Conservation (phyloP, 2,888 invertebrate species). For the Chloroclystis v-ata region DNA sequence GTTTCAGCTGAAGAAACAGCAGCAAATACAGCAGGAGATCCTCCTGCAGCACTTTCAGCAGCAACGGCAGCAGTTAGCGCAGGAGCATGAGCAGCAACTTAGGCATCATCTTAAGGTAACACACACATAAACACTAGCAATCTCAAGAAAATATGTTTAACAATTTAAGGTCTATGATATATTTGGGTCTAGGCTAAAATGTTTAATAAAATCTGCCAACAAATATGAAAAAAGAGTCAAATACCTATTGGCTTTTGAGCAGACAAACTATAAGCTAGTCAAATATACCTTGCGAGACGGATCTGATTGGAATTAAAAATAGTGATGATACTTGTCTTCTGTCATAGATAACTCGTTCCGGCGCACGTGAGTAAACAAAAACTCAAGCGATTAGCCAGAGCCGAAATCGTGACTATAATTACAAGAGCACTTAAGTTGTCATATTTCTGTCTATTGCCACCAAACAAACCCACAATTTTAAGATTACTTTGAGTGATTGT, state of each 20-base stretch:
- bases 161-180: no score
- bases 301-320: slow-evolving; percentile 7
- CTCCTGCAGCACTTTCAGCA: slow-evolving; percentile 94
- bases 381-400: slow-evolving; percentile 13
- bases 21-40: slow-evolving; percentile 94
- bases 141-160: neutral
- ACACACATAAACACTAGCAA: neutral
- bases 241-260: slow-evolving; percentile 11
- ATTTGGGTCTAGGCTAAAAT: no score
- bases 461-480: no score
- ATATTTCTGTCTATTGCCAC: neutral
- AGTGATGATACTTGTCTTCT: slow-evolving; percentile 11
- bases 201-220: no score
- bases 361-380: slow-evolving; percentile 19
- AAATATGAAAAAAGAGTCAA: neutral
- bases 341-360: slow-evolving; percentile 13
- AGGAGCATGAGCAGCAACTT: slow-evolving; percentile 93
- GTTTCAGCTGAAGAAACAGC: slow-evolving; percentile 94
- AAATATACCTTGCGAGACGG: slow-evolving; percentile 4
- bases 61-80: slow-evolving; percentile 92
- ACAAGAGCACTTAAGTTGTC: neutral
- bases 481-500: neutral
- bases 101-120: slow-evolving; percentile 91
- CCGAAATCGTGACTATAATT: slow-evolving; percentile 15
- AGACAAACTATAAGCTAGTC: neutral